Evolutionary conservation across 1,140 invertebrate species (phyloP), one percentile per base, ranked within the genome.

Genomic region (Antheraea mylitta): DNA sequence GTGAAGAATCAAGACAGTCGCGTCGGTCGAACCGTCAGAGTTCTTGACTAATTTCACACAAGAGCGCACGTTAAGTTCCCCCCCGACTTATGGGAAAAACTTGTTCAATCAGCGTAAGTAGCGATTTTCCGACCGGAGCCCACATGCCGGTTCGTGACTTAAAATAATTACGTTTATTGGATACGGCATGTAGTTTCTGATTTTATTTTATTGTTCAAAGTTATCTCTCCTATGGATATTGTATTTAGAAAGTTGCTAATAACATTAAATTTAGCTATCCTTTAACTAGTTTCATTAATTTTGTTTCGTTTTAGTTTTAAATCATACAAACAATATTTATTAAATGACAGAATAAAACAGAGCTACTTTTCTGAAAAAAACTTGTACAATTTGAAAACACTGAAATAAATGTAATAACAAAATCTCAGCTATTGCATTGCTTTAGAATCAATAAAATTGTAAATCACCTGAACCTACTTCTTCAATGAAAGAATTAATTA

Each of bases 101-200:
- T 82, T 80, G 77, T 82, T 75, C 80, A 82, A 79, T 82, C 78
- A 78, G 70, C 71, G 72, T 78, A 79, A 79, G 80, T 82, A 79
- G 76, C 65, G 70, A 74, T 78, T 74, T 72, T 68, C 70, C 73
- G 70, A 75, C 69, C 68, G 73, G 73, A 75, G 70, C 67, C 67
- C 61, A 53, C 13, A 58, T 61, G 18, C 45, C 45, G 45, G 5
- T 6, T 53, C 45, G 45, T 53, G 45, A 53, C 9, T 53, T 53
- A 53, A 13, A 53, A 53, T 53, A 53, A 16, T 53, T n/a, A 53
- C 5, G 45, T 58, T 7, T 58, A 38, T 64, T 71, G 65, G 65
- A 71, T 42, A 37, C 18, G 73, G 73, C 19, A 75, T 61, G 42
- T 53, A 53, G 16, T 53, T 53, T 53, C 45, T 53, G 13, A 16